phyloP scores from a whole-genome alignment of 1,140 invertebrate species.

The Chrysomallon squamiferum region DNA sequence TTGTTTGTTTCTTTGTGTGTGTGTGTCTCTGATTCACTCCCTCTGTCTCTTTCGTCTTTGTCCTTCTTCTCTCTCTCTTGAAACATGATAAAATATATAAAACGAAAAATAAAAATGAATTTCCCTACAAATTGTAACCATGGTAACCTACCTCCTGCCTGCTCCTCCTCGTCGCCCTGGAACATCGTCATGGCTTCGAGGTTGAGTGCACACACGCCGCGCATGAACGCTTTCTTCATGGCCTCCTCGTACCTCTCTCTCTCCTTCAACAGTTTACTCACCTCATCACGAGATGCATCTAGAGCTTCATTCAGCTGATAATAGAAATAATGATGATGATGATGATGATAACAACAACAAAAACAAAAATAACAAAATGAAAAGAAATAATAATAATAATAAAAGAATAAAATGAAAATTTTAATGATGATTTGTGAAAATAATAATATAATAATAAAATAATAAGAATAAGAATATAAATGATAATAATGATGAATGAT shows the following conservation, averaged over 20 bases:
- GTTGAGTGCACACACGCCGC: constrained; percentile 63
- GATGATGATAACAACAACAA: not conserved
- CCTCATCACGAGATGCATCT: constrained; percentile 39
- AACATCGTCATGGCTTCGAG: constrained; percentile 64
- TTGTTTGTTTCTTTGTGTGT: too few species aligned
- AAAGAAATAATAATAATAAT: too few species aligned
- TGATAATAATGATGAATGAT: too few species aligned
- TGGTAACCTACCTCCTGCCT: constrained; percentile 10
- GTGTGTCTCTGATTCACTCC: too few species aligned
- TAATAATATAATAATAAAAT: too few species aligned
- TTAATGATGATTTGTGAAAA: not conserved
- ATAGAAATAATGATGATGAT: not conserved
- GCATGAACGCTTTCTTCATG: constrained; percentile 64
- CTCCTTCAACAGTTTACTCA: constrained; percentile 46
- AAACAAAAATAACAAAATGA: too few species aligned
- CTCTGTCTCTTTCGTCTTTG: too few species aligned
- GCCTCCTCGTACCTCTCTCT: constrained; percentile 56
- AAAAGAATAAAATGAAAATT: not conserved
- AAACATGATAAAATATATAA: too few species aligned
- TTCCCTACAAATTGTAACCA: too few species aligned
- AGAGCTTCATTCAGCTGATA: constrained; percentile 52
- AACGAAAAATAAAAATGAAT: too few species aligned
- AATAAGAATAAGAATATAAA: too few species aligned
- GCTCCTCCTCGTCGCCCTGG: constrained; percentile 36
- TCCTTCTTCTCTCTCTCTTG: too few species aligned